Conservation (phyloP, 2,797 vertebrate species). For the Nasua narica region DNA sequence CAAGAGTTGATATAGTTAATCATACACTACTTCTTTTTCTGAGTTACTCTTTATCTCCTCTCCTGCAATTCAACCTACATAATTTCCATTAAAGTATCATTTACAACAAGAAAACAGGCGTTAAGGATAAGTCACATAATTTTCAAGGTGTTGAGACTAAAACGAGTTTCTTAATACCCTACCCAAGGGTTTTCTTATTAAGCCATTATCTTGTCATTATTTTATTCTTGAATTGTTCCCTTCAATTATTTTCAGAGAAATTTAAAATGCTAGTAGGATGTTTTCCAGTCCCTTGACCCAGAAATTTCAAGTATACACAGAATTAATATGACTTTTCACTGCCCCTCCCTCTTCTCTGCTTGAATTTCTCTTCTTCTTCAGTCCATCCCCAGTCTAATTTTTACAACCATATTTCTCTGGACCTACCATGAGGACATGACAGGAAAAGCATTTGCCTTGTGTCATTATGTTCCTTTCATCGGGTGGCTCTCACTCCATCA, state of each 20-base stretch:
- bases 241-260: not conserved
- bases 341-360: not conserved
- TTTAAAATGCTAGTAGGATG: not conserved
- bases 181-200: not conserved
- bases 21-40: not conserved
- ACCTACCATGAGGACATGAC: not conserved
- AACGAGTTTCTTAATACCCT: not conserved
- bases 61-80: not conserved
- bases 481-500: not conserved
- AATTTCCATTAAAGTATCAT: slow-evolving; percentile 38
- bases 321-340: not conserved
- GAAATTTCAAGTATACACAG: not conserved
- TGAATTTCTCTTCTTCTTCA: not conserved
- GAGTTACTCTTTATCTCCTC: not conserved
- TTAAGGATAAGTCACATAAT: slow-evolving; percentile 19
- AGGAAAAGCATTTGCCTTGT: not conserved
- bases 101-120: slow-evolving; percentile 24
- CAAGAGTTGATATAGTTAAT: not conserved
- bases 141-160: not conserved
- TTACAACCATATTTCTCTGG: not conserved
- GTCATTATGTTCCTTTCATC: not conserved
- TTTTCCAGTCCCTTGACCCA: slow-evolving; percentile 6
- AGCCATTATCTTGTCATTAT: slow-evolving; percentile 30
- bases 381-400: not conserved
- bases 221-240: not conserved